These are phyloP conservation scores for Dendrocincla tyrannina DNA, from an alignment of 2,797 vertebrate genomes.

Conservation along the genomic window DNA sequence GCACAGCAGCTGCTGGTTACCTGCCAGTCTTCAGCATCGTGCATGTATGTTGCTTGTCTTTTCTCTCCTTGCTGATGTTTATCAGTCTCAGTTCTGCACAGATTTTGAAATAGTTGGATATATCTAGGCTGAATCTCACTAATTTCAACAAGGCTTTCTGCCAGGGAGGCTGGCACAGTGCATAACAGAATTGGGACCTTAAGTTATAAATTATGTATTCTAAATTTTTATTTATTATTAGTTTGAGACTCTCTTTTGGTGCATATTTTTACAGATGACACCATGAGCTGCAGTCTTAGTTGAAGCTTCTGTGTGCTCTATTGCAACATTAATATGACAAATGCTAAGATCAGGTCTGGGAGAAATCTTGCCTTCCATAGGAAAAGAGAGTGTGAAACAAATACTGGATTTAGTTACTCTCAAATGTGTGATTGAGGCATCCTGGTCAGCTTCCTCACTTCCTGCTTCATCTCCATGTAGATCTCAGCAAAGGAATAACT, in stretches of 20 bases:
- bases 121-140: not conserved
- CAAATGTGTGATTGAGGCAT: not conserved
- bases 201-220: not conserved
- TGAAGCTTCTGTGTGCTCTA: not conserved
- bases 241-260: not conserved
- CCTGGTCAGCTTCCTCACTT: slow-evolving; percentile 3
- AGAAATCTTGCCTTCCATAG: not conserved
- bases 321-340: slow-evolving; percentile 38
- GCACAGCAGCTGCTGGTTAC: not conserved
- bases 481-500: slow-evolving; percentile 12
- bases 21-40: not conserved
- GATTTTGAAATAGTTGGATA: not conserved
- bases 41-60: not conserved
- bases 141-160: not conserved
- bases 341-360: not conserved
- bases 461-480: slow-evolving; percentile 1
- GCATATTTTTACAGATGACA: not conserved
- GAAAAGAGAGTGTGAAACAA: not conserved
- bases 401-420: slow-evolving; percentile 19
- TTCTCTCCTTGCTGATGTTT: not conserved
- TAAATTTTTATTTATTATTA: not conserved
- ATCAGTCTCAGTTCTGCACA: not conserved
- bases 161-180: not conserved
- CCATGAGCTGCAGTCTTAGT: not conserved
- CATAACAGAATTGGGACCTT: not conserved